Evolutionary conservation across 2,888 invertebrate species (phyloP), one percentile per base, ranked within the genome.

Genomic region (Caenorhabditis imperialis): DNA sequence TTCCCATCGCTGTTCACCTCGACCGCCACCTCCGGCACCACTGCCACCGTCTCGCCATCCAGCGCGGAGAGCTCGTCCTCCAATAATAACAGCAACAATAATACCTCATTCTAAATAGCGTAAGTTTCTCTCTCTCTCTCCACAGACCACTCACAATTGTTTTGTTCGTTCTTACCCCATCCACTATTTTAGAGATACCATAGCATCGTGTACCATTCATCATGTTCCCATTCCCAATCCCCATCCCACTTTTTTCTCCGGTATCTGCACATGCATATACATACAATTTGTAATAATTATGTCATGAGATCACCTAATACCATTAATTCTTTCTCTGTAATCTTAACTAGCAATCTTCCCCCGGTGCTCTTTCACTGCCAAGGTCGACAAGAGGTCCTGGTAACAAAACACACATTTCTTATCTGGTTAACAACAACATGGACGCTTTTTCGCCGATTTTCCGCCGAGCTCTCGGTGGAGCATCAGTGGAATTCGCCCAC

Each of bases 1-100:
- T 74, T 74, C 71, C 77, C 77, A n/a, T 57, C 58, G 37, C 63
- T 77, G n/a, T 77, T 77, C 55, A 44, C 58, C 2, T 55, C 69
- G 7, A 23, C 57, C 6, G 51, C 70, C 14, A 33, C 53, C 12
- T 53, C 54, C 14, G 16, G 10, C 37, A 38, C 35, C 35, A 12
- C 30, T 12, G 37, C 18, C 40, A 54, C 14, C 45, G 14, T 40
- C 22, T 40, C 48, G 6, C 58, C 44, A 8, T 40, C 48, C 25
- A 37, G 60, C n/a, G 53, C 30, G n/a, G 62, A 50, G 3, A 62
- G 57, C n/a, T 54, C 62, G 55, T 44, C 50, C n/a, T 30, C 55
- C 14, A 62, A 62, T 14, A 50, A 50, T 42, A 50, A 55, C 38
- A 62, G 62, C n/a, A 50, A 50, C 48, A 50, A 55, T 30, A 61